phyloP scores from a whole-genome alignment of 2,888 invertebrate genomes.

The Empis stercorea region DNA sequence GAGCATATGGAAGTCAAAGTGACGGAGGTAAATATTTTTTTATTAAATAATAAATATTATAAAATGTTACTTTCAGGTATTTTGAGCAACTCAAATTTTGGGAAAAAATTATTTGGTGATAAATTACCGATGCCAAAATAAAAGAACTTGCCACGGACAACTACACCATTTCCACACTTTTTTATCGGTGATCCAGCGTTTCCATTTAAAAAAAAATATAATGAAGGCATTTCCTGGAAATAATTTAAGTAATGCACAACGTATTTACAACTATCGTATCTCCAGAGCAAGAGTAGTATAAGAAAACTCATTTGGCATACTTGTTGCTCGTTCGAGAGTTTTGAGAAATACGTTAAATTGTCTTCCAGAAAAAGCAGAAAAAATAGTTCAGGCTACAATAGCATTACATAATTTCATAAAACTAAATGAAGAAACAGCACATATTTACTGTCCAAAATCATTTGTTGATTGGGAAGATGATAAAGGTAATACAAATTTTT shows the following conservation, averaged over 20 bases:
- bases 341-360: too few species aligned
- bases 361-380: background rate
- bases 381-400: background rate
- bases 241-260: background rate
- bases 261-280: slow-evolving; percentile 7
- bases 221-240: background rate
- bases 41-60: too few species aligned
- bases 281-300: slow-evolving; percentile 8
- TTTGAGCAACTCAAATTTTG: too few species aligned
- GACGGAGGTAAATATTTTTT: background rate
- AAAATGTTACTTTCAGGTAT: too few species aligned
- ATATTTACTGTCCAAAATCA: background rate
- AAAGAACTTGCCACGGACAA: too few species aligned
- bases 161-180: background rate
- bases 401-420: slow-evolving; percentile 2
- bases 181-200: background rate
- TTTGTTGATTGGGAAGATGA: background rate
- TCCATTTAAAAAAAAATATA: background rate
- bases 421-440: background rate
- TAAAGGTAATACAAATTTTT: too few species aligned
- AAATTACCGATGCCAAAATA: too few species aligned
- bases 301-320: slow-evolving; percentile 12
- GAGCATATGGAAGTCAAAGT: background rate
- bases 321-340: background rate
- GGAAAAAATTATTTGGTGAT: too few species aligned